Base-by-base conservation (phyloP, 2,113 vertebrate species). In the Riparia riparia region DNA sequence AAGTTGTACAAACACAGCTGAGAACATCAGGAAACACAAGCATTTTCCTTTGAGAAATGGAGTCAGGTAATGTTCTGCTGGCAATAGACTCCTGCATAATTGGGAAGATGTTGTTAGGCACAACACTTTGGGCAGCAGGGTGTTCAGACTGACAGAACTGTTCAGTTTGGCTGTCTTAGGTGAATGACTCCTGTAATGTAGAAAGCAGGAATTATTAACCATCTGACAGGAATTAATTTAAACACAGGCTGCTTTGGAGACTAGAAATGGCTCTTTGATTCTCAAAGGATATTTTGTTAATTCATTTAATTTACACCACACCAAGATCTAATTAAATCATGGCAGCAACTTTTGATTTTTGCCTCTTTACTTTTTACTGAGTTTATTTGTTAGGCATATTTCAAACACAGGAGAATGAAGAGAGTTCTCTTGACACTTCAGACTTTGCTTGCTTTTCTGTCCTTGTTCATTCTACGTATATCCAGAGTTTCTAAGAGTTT, bases 1-100 rank as follows among this genome's bases (percentile, higher is more conserved):
- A 81, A 72, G 71, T 95, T 93, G 60, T 82, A 89, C 87, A 96
- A 96, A 95, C 95, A 85, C 89, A 95, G 89, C 90, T 97, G 93
- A 96, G 94, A 96, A 89, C 66, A 51, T 94, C 95, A 94, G 92
- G 95, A 97, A 96, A 93, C 47, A 1, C 41, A 58, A 49, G 57
- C 44, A 42, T 93, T 94, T 95, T 95, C 87, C 65, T 64, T 68
- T 61, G 79, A 90, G 93, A 77, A 94, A 88, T 86, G 32, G 47
- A 91, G 65, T 64, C 44, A 85, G 47, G 47, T 68, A 34, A 78
- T 50, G 53, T 89, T 87, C 68, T 94, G 57, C 94, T 96, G 73
- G 91, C 79, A 93, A 31, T 18, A 65, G 49, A 34, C 41, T 78
- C 37, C 47, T 69, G 56, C 88, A n/a, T 76, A 81, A 65, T 20